Base-by-base conservation (phyloP, 1,140 invertebrate species). In the Pissodes strobi region DNA sequence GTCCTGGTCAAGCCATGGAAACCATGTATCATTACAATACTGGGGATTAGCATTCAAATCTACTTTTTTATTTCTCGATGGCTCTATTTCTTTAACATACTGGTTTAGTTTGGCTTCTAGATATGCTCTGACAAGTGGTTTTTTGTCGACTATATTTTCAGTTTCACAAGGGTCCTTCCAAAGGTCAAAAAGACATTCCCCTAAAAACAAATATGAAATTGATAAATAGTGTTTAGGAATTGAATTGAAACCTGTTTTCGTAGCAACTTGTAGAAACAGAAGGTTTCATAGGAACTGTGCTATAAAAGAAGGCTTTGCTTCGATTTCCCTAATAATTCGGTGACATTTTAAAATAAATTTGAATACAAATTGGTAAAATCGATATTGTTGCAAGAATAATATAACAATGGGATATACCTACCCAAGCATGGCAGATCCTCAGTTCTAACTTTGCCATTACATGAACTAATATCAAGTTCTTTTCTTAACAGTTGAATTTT, bases 141-240 rank as follows among this genome's bases (percentile, higher is more conserved):
- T 56, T 23, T 79, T 69, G 3, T 80, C 69, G 1, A 89, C 86
- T 5, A 95, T 74, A 76, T 96, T 93, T 57, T 84, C 84, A 12
- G 80, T 82, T 80, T 96, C 94, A 75, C 94, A 96, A 4, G 93
- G 93, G 81, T 96, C 94, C 17, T 82, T 71, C 1, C 79, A 72
- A 17, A 96, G 81, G 73, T 96, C 87, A 72, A 91, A 94, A 0
- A 96, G 81, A 72, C 93, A 96, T 10, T 60, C 64, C 2, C 12
- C 30, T 60, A 37, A 21, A 56, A 12, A n/a, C n/a, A 39, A 39
- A 39, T 39, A 4, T 6, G n/a, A 13, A 13, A 13, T 39, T n/a
- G 12, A 13, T 39, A 6, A 34, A 12, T 34, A 34, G 12, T 34
- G 12, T 34, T 12, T 12, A 6, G 5, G 27, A 6, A 34, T 34